Evolutionary conservation across 2,888 invertebrate species (phyloP), one percentile per base, ranked within the genome.

Genomic region (Drosophila macrospina): DNA sequence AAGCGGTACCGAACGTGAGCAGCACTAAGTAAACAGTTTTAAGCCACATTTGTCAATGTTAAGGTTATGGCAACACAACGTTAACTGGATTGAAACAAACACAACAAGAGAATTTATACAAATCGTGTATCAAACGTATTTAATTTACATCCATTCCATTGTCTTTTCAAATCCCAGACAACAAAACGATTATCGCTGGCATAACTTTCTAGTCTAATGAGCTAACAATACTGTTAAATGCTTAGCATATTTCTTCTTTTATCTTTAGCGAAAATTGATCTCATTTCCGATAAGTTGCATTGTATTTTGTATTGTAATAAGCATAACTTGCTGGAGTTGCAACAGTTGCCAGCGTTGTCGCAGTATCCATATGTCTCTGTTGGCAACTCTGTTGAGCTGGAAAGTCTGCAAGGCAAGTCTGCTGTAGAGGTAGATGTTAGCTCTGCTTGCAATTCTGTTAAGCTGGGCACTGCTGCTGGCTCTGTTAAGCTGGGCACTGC

Each of bases 191-290:
- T 47, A 16, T 48, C 48, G 15, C 7, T 42, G 48, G 41, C 34
- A 39, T 45, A 54, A 50, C 41, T 65, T 59, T 61, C 34, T 42
- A 56, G 39, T 37, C 37, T 50, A 47, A 50, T 52, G 10, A 30
- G 45, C 10, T 42, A 10, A 10, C 7, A 28, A 24, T 56, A 20
- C 20, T 20, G 20, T 20, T n/a, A n/a, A 20, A 2, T 20, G 20
- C 20, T 20, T 20, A 20, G 20, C 20, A 20, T 20, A 20, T n/a
- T n/a, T n/a, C n/a, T n/a, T n/a, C n/a, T n/a, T n/a, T n/a, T n/a
- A n/a, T n/a, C n/a, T n/a, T n/a, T n/a, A n/a, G n/a, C n/a, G n/a
- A n/a, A n/a, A n/a, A n/a, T n/a, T n/a, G n/a, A n/a, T n/a, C n/a
- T n/a, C n/a, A n/a, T n/a, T n/a, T n/a, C n/a, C n/a, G n/a, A n/a